These are phyloP conservation scores for Drosophila anomalipes DNA, from an alignment of 2,888 invertebrate species.

Conservation along the genomic window DNA sequence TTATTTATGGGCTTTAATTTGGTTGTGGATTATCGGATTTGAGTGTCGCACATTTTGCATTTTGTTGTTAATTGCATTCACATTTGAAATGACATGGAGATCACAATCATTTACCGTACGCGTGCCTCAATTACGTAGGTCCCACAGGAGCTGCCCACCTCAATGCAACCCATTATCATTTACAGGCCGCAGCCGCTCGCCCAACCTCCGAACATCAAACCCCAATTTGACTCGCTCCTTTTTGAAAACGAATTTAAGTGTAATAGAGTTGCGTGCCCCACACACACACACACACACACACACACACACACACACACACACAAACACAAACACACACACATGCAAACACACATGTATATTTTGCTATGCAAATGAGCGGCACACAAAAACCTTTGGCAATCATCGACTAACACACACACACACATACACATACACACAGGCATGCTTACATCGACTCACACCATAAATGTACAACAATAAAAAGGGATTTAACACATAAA, in stretches of 20 bases:
- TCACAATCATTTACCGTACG: slow-evolving; percentile 68
- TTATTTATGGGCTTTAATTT: slow-evolving; percentile 18
- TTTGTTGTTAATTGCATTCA: slow-evolving; percentile 67
- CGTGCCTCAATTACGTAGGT: slow-evolving; percentile 67
- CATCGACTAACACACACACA: slow-evolving; percentile 50
- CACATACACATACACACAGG: slow-evolving; percentile 32
- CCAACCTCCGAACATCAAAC: slow-evolving; percentile 11
- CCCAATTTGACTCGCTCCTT: slow-evolving; percentile 63
- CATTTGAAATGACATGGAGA: slow-evolving; percentile 62
- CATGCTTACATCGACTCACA: slow-evolving; percentile 7
- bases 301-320: slow-evolving; percentile 35
- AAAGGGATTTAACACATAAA: slow-evolving; percentile 73
- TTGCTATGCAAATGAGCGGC: slow-evolving; percentile 64
- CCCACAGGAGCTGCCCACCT: slow-evolving; percentile 40
- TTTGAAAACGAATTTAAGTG: slow-evolving; percentile 74
- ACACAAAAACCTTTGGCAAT: slow-evolving; percentile 62
- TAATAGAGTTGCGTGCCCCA: slow-evolving; percentile 73
- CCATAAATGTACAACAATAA: slow-evolving; percentile 74
- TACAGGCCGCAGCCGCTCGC: slow-evolving; percentile 5
- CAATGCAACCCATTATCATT: slow-evolving; percentile 15
- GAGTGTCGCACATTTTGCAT: slow-evolving; percentile 10
- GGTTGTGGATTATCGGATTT: slow-evolving; percentile 19
- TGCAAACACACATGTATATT: slow-evolving; percentile 12
- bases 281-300: slow-evolving; percentile 32
- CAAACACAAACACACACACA: slow-evolving; percentile 23